Evolutionary conservation across 2,797 vertebrate genomes (phyloP).

Genomic region (Muraenolepis orangiensis): DNA sequence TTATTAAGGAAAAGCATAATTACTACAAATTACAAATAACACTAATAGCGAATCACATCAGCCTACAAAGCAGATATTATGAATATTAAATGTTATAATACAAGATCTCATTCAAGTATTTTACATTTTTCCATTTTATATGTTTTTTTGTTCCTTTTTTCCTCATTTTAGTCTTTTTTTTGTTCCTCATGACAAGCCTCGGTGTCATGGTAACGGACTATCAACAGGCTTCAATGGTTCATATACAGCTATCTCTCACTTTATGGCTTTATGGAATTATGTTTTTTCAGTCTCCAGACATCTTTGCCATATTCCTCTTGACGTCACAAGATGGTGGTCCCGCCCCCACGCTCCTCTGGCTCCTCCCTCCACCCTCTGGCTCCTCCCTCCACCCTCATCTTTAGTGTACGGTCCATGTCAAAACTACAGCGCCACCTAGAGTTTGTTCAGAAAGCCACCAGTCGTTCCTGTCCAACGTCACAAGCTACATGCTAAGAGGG

Average conservation of each 20-base stretch:
- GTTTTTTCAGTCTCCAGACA: slow-evolving; percentile 59
- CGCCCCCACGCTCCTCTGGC: background rate
- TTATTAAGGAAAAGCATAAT: slow-evolving; percentile 99
- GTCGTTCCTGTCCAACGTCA: slow-evolving; percentile 28
- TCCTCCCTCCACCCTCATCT: slow-evolving; percentile 24
- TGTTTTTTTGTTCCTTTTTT: slow-evolving; percentile 76
- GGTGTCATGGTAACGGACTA: slow-evolving; percentile 85
- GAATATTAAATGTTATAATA: slow-evolving; percentile 99
- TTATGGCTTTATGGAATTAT: slow-evolving; percentile 77
- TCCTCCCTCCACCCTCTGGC: slow-evolving; percentile 2
- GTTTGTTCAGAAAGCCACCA: slow-evolving; percentile 44
- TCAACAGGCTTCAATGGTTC: slow-evolving; percentile 76
- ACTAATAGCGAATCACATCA: slow-evolving; percentile 99
- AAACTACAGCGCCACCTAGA: slow-evolving; percentile 39
- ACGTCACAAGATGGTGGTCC: slow-evolving; percentile 1
- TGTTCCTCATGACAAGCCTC: slow-evolving; percentile 82
- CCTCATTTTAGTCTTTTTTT: slow-evolving; percentile 73
- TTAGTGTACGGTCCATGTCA: slow-evolving; percentile 16
- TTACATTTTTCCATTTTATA: slow-evolving; percentile 89
- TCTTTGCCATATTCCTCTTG: slow-evolving; percentile 55
- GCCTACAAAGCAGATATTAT: slow-evolving; percentile 98
- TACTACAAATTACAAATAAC: slow-evolving; percentile 99
- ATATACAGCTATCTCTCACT: slow-evolving; percentile 76
- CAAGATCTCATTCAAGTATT: slow-evolving; percentile 99
- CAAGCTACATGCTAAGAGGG: background rate